Evolutionary conservation across 2,888 invertebrate genomes (phyloP).

Genomic region (Cistogaster globosa): DNA sequence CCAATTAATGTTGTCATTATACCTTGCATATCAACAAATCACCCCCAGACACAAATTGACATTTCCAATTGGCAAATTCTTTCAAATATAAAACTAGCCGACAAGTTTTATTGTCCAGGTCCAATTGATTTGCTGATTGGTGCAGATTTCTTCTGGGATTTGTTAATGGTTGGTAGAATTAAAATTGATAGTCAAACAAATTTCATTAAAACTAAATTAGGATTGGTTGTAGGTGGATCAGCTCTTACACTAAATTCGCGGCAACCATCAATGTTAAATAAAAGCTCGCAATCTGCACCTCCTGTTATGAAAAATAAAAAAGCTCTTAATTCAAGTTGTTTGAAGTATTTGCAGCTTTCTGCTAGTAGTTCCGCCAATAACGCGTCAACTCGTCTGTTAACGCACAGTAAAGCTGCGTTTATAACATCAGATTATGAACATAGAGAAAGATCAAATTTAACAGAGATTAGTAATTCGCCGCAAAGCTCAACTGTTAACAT

Average conservation of each 20-base stretch:
- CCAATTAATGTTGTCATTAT: slow-evolving; percentile 10
- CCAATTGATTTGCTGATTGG: slow-evolving; percentile 13
- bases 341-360: too few species aligned
- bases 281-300: too few species aligned
- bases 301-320: too few species aligned
- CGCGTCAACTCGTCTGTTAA: too few species aligned
- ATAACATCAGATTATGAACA: too few species aligned
- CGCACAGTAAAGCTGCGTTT: too few species aligned
- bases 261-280: neutral
- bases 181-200: slow-evolving; percentile 13
- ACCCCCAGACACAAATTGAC: neutral
- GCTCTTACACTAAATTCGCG: slow-evolving; percentile 2
- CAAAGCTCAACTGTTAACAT: too few species aligned
- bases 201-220: slow-evolving; percentile 16
- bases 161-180: neutral
- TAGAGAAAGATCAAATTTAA: too few species aligned
- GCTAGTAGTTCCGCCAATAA: too few species aligned
- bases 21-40: neutral
- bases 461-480: too few species aligned
- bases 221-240: slow-evolving; percentile 28
- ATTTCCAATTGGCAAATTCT: slow-evolving; percentile 8
- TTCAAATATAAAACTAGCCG: slow-evolving; percentile 33
- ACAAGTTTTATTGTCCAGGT: slow-evolving; percentile 11
- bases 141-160: slow-evolving; percentile 4
- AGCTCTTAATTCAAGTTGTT: too few species aligned